Conservation (phyloP, 1,140 invertebrate species). For the Protaetia brevitarsis region DNA sequence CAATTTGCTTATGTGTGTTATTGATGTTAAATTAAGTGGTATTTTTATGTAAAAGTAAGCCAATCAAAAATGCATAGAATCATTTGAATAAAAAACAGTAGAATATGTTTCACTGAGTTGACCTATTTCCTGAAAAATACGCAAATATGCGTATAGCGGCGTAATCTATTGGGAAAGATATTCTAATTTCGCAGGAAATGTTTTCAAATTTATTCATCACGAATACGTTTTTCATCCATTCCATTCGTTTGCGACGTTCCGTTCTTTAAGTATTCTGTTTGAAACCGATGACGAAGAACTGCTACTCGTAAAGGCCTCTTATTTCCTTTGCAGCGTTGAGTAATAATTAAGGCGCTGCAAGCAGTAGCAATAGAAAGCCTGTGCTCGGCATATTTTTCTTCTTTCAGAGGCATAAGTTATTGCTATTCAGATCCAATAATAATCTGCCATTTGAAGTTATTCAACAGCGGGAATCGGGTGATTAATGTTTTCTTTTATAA, state of each 20-base stretch:
- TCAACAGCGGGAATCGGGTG: not conserved
- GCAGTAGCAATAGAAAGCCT: not conserved
- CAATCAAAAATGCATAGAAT: no score
- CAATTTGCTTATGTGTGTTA: no score
- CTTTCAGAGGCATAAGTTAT: not conserved
- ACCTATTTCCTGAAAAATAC: no score
- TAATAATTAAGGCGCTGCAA: not conserved
- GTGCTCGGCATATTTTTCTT: not conserved
- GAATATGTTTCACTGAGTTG: no score
- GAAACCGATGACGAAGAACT: not conserved
- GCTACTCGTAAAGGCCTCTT: not conserved
- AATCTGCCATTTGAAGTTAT: constrained; percentile 1
- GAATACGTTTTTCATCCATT: not conserved
- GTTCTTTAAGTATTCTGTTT: constrained; percentile 3
- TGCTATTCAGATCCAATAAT: not conserved
- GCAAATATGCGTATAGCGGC: no score
- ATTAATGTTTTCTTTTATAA: not conserved
- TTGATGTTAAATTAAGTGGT: no score
- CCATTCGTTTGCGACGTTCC: no score
- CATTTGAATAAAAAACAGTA: no score
- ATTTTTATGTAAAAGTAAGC: no score
- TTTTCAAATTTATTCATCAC: constrained; percentile 11
- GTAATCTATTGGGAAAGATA: no score
- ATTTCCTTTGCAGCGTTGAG: not conserved
- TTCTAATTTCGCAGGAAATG: no score